phyloP scores from a whole-genome alignment of 2,888 invertebrate genomes.

The Tuta absoluta region DNA sequence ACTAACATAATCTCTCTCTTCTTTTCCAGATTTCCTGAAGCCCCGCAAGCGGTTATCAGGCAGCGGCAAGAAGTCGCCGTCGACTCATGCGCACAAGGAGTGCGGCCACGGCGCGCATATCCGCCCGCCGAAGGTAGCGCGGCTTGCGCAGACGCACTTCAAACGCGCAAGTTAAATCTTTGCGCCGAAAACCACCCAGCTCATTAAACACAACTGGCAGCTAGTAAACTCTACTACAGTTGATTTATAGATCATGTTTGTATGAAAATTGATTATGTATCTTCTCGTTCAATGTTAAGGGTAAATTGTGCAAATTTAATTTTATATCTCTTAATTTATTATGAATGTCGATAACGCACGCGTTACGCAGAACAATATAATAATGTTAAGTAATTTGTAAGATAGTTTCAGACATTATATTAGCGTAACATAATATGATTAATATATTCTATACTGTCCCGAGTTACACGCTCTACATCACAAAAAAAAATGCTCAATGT shows the following conservation, averaged over 20 bases:
- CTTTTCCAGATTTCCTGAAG: conserved; percentile 84
- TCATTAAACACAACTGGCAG: conserved; percentile 38
- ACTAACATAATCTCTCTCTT: neutral
- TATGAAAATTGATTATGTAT: conserved; percentile 31
- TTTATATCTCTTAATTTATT: conserved; percentile 73
- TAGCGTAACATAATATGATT: conserved; percentile 57
- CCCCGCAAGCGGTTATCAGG: conserved; percentile 82
- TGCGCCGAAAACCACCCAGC: neutral
- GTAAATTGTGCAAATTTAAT: conserved; percentile 65
- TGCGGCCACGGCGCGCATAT: conserved; percentile 72
- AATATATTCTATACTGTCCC: conserved; percentile 56
- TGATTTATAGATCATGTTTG: conserved; percentile 24
- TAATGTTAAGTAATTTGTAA: conserved; percentile 79
- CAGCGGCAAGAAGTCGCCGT: conserved; percentile 75
- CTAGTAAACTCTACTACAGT: conserved; percentile 34
- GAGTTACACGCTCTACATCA: conserved; percentile 59
- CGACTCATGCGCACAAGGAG: conserved; percentile 69
- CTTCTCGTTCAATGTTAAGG: conserved; percentile 46
- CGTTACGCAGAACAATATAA: conserved; percentile 59
- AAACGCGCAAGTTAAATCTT: conserved; percentile 68
- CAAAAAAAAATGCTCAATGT: conserved; percentile 49
- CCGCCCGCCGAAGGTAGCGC: conserved; percentile 75
- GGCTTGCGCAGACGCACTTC: conserved; percentile 67
- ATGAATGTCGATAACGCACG: conserved; percentile 52
- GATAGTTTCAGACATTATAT: conserved; percentile 69